phyloP scores from a whole-genome alignment of 92 coral and sea anemone species.

The Meandrina meandrites region DNA sequence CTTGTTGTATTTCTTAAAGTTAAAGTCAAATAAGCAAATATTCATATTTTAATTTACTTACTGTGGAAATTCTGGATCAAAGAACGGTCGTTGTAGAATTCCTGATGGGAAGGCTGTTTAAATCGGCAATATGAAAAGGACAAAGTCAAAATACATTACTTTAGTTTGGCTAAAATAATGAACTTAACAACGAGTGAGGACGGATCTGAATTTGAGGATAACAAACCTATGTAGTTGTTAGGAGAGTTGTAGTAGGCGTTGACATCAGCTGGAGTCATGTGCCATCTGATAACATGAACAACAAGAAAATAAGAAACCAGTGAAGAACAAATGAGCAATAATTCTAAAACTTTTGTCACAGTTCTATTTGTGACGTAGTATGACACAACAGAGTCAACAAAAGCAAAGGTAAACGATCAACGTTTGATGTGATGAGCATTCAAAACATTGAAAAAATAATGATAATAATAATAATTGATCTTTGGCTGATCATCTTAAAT shows the following conservation, averaged over 20 bases:
- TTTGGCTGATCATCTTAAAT: neutral
- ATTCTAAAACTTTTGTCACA: too few relatives aligned
- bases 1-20: too few relatives aligned
- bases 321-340: neutral
- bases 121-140: too few relatives aligned
- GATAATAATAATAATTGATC: too few relatives aligned
- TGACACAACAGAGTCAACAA: neutral
- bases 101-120: slow-evolving; percentile 93
- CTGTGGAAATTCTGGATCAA: slow-evolving; percentile 93
- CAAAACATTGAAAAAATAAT: neutral
- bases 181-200: neutral
- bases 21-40: neutral
- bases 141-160: neutral
- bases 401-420: neutral
- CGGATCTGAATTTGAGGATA: neutral
- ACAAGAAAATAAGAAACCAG: neutral
- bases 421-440: neutral
- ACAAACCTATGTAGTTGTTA: slow-evolving; percentile 94
- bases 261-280: slow-evolving; percentile 94
- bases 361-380: neutral
- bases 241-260: slow-evolving; percentile 97
- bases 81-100: slow-evolving; percentile 89
- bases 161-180: neutral
- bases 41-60: slow-evolving; percentile 45
- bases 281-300: slow-evolving; percentile 76